Conservation (phyloP, 2,888 invertebrate species). For the Oeneis ivallda region DNA sequence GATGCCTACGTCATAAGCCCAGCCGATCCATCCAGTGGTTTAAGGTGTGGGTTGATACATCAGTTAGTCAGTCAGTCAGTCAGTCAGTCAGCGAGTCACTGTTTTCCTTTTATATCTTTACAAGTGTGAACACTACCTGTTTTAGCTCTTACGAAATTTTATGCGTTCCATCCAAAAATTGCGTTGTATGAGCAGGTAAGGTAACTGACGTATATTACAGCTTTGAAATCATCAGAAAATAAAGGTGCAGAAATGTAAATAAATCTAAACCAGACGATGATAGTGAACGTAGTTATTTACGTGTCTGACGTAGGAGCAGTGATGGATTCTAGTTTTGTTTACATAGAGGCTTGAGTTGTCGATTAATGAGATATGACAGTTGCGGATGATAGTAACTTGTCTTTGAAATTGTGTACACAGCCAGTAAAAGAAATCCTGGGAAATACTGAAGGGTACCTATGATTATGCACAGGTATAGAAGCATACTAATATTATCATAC, state of each 20-base stretch:
- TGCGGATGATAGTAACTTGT: background rate
- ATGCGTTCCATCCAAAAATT: background rate
- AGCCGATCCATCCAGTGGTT: no score
- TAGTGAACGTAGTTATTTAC: conserved; percentile 35
- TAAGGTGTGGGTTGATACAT: no score
- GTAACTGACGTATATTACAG: no score
- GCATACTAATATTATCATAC: no score
- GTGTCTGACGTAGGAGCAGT: conserved; percentile 40
- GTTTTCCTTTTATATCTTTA: no score
- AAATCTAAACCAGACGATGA: conserved; percentile 37
- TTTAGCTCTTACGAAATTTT: background rate
- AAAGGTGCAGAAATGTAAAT: background rate
- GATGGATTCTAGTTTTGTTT: conserved; percentile 69
- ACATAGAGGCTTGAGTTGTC: conserved; percentile 44
- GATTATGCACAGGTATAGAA: no score
- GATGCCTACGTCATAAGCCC: no score
- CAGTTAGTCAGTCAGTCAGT: no score
- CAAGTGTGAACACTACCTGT: no score
- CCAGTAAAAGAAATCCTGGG: no score
- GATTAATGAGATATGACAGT: background rate
- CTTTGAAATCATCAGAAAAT: background rate
- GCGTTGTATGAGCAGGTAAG: background rate
- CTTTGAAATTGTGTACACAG: background rate
- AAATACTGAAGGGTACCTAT: no score
- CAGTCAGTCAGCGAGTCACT: no score